Evolutionary conservation across 2,113 vertebrate genomes (phyloP), one percentile per base, ranked within the genome.

Genomic region (Chamaea fasciata): DNA sequence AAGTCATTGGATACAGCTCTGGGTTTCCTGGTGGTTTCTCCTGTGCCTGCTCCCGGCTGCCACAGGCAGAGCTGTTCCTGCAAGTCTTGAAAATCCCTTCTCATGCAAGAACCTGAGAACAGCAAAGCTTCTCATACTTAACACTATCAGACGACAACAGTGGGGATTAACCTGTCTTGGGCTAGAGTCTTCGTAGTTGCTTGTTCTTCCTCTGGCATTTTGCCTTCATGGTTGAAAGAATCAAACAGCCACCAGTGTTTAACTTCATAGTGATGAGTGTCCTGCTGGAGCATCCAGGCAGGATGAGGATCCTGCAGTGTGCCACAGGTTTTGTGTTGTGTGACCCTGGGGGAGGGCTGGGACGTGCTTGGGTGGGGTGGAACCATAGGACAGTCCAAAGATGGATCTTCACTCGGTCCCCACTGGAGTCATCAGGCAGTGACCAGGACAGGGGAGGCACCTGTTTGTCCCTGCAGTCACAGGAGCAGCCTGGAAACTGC

Each of bases 91-190:
- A 91, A 92, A 94, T 94, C 89, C 65, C 69, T 87, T 82, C 77
- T 94, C 69, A 37, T 78, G 55, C 89, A 94, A 96, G 92, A 91
- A 91, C 69, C 77, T 49, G 69, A 87, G 87, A 91, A 71, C 60
- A 89, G 10, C 65, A 94, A 87, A 92, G 83, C 76, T 84, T 71
- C 73, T 78, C 73, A 60, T 75, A 7, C 52, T 78, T 95, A 75
- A 71, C 49, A 10, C 60, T 70, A 33, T 95, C 69, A 91, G 71
- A 69, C 83, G 85, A 71, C 82, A 70, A 41, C 57, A 70, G 69
- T 46, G 55, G 41, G 79, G 56, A 78, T 94, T 94, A 90, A 52
- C 56, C 13, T 30, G 4, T 92, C 88, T 89, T 24, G 30, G 42
- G 42, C 47, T 53, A 21, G 10, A 59, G 33, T 49, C 53, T 60